Conservation (phyloP, 2,888 invertebrate species). For the Noctua janthina region DNA sequence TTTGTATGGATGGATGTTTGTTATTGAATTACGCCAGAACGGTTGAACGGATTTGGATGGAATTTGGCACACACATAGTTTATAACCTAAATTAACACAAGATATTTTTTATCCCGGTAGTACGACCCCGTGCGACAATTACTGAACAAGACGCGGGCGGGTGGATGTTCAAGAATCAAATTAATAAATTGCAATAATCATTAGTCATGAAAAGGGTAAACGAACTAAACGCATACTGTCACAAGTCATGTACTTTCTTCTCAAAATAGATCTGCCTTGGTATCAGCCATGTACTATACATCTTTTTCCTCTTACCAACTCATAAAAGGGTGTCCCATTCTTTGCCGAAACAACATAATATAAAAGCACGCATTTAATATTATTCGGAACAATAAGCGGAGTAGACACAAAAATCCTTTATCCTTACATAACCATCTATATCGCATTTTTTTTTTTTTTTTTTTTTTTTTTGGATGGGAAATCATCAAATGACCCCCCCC, state of each 20-base stretch:
- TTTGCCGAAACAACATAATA: slow-evolving; percentile 16
- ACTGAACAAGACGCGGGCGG: no score
- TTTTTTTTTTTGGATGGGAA: no score
- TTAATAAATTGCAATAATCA: not conserved
- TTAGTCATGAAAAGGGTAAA: not conserved
- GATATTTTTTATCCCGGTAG: not conserved
- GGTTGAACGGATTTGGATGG: not conserved
- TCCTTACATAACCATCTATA: not conserved
- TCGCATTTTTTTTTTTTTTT: no score
- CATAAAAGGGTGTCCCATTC: slow-evolving; percentile 20
- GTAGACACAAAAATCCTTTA: slow-evolving; percentile 17
- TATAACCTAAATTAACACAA: not conserved
- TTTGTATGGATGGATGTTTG: not conserved
- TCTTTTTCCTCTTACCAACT: slow-evolving; percentile 15
- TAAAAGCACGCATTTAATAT: slow-evolving; percentile 19
- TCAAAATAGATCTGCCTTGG: not conserved
- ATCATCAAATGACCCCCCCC: no score
- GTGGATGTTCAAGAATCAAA: no score
- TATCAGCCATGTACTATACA: not conserved
- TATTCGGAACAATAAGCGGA: slow-evolving; percentile 7
- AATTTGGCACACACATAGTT: not conserved
- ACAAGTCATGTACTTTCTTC: not conserved
- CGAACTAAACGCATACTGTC: not conserved
- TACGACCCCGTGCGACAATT: not conserved
- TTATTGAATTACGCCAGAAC: not conserved